Base-by-base conservation (phyloP, 2,113 vertebrate genomes). In the Chloebia gouldiae region DNA sequence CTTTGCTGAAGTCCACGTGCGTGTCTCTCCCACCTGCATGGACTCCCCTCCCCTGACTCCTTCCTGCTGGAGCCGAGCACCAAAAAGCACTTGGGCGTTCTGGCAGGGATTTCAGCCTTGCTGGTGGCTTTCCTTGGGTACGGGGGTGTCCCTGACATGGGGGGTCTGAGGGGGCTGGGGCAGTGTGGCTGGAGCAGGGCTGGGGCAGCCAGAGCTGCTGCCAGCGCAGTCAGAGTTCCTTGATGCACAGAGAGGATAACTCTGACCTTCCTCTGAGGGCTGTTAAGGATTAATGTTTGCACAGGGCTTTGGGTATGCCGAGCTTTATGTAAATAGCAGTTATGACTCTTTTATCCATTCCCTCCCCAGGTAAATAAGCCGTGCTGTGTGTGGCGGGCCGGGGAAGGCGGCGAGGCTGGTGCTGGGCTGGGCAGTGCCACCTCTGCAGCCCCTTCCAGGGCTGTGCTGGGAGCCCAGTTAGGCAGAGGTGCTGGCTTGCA, bases 241-340 rank as follows among this genome's bases (percentile, higher is more conserved):
- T 6, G n/a, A 7, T 23, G 86, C 2, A 12, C 72, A 10, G 21
- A 57, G 68, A 84, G 88, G 90, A 61, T 76, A 51, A 28, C 28
- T 56, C 82, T 44, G 94, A 35, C 88, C 92, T 90, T 56, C 90
- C 92, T 71, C 44, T 2, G 57, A 54, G 80, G 64, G 86, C 86
- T 86, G 66, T 33, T 50, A 49, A 33, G 90, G 88, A 87, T 83
- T 86, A 59, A 14, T 84, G 86, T 97, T 96, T 94, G 91, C 91
- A 37, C 86, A 83, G 76, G 65, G 92, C 94, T 95, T 72, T 69
- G 82, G 25, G 69, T 35, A 45, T 70, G 72, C 86, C 86, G 70
- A 14, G 76, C 92, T 63, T 35, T 78, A 66, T 92, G 82, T 94
- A 93, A 96, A 95, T 70, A 77, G 3, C 47, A 9, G 63, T 80